These are phyloP conservation scores for Sarcophilus harrisii DNA, from an alignment of 2,797 vertebrate genomes.

Conservation along the genomic window DNA sequence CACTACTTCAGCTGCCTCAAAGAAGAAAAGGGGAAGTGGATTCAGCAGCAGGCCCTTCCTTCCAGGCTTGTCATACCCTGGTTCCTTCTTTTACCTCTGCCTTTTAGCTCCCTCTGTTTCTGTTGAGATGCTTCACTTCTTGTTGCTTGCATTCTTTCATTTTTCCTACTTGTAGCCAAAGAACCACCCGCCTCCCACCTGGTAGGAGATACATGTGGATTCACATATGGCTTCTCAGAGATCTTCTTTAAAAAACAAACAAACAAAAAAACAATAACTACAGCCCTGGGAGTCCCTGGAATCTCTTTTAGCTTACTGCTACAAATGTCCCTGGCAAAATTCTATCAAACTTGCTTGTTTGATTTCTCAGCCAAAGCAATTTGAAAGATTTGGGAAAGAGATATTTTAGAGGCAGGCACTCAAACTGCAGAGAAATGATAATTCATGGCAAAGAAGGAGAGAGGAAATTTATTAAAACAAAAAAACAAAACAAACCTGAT, in stretches of 20 bases:
- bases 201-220: neutral
- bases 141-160: neutral
- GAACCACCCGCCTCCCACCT: neutral
- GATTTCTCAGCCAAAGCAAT: neutral
- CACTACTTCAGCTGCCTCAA: neutral
- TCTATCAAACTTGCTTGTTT: neutral
- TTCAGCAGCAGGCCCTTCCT: neutral
- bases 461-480: neutral
- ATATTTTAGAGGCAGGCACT: neutral
- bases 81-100: neutral
- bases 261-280: neutral
- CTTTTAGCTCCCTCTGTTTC: neutral
- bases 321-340: neutral
- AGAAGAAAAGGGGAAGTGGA: neutral
- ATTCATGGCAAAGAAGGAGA: neutral
- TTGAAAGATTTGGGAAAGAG: neutral
- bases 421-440: neutral
- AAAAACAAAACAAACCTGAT: neutral
- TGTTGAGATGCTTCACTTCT: neutral
- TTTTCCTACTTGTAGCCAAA: neutral
- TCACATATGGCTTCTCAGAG: neutral
- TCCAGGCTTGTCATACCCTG: neutral
- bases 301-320: neutral
- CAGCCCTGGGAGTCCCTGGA: neutral
- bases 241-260: neutral